Conservation (phyloP, 2,888 invertebrate species). For the Philereme vetulata region DNA sequence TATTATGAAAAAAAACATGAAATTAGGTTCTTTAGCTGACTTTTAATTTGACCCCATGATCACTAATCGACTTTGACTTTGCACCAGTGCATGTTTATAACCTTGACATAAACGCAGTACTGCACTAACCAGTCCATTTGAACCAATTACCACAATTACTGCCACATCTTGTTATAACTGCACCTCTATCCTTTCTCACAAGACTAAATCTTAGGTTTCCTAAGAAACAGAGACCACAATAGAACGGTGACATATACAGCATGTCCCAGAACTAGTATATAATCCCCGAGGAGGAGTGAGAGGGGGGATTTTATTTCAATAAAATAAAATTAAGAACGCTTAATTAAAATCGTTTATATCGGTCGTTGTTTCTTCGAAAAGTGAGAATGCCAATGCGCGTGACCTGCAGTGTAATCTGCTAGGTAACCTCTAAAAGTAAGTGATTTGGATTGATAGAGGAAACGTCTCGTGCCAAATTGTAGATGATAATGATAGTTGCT, state of each 20-base stretch:
- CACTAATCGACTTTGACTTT: too few species aligned
- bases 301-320: too few species aligned
- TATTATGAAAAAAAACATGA: too few species aligned
- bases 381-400: constrained; percentile 10
- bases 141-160: constrained; percentile 8
- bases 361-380: too few species aligned
- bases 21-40: too few species aligned
- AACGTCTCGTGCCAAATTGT: constrained; percentile 60
- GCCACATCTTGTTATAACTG: neutral
- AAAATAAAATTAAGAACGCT: too few species aligned
- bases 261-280: too few species aligned
- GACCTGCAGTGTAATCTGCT: constrained; percentile 44
- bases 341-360: too few species aligned
- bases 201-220: neutral
- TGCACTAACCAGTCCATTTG: neutral
- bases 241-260: too few species aligned
- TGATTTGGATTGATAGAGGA: constrained; percentile 68
- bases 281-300: too few species aligned
- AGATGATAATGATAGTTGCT: constrained; percentile 39
- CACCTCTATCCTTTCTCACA: constrained; percentile 7
- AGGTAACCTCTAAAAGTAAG: constrained; percentile 66
- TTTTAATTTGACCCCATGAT: too few species aligned
- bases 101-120: neutral
- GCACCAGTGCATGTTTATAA: neutral
- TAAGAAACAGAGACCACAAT: too few species aligned